A percentile compares a stretch with the other conserved stretches of the same genome.
These are phyloP conservation scores for Aplocera efformata DNA, from an alignment of 2,888 invertebrate genomes.

Conservation along the genomic window DNA sequence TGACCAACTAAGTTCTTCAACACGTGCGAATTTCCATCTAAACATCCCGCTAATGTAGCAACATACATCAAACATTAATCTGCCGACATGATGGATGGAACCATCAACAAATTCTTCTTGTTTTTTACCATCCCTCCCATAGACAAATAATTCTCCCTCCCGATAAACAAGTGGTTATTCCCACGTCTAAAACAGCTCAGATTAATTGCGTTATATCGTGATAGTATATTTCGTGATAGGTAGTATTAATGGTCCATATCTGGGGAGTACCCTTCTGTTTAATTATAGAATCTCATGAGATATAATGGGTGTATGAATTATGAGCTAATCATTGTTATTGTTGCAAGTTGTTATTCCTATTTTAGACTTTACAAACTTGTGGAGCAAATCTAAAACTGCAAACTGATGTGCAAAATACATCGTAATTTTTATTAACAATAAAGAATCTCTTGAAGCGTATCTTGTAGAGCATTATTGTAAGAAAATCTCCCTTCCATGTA, in stretches of 20 bases:
- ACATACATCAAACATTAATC: slow-evolving; percentile 69
- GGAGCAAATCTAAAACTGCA: too few species aligned
- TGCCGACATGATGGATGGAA: slow-evolving; percentile 65
- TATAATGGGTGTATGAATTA: slow-evolving; percentile 59
- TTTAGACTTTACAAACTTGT: background rate
- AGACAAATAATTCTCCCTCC: slow-evolving; percentile 8
- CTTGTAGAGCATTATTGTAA: too few species aligned
- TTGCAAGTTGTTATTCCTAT: background rate
- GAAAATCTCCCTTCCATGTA: too few species aligned
- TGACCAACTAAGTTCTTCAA: too few species aligned
- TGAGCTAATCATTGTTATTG: slow-evolving; percentile 52
- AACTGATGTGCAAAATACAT: too few species aligned
- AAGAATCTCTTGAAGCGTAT: too few species aligned
- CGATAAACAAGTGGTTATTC: slow-evolving; percentile 62
- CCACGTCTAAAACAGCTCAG: slow-evolving; percentile 72
- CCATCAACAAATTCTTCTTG: slow-evolving; percentile 37
- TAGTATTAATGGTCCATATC: slow-evolving; percentile 65
- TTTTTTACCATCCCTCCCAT: slow-evolving; percentile 55
- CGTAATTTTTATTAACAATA: too few species aligned
- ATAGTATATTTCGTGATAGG: slow-evolving; percentile 40
- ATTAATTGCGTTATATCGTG: slow-evolving; percentile 78
- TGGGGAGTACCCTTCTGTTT: slow-evolving; percentile 64
- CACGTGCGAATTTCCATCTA: slow-evolving; percentile 12
- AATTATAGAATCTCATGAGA: slow-evolving; percentile 69
- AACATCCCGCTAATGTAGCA: slow-evolving; percentile 45